Base-by-base conservation (phyloP, 2,888 invertebrate genomes). In the Apamea crenata region DNA sequence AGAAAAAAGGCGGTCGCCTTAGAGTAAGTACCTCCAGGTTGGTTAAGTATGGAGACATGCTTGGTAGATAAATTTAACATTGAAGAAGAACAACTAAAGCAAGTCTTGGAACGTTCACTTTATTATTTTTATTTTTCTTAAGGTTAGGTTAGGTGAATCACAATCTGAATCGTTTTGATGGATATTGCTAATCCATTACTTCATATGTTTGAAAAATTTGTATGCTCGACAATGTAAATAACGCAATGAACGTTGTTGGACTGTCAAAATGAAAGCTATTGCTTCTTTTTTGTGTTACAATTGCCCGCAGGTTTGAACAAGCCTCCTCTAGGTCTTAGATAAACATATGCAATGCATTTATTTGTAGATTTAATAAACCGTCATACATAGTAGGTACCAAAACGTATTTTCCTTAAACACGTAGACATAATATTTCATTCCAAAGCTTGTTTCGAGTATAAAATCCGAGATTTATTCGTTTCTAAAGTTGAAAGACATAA, bases 1-100 rank as follows among this genome's bases (percentile, higher is more conserved):
- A 94, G 93, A 95, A 96, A 96, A 96, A 96, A 96, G 95, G 92
- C 96, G 96, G 96, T 96, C 96, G 96, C 94, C 95, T 96, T 95
- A 92, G 91, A 94, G 92, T 92, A 91, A 91, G 91, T 89, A 91
- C 89, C 91, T 89, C 87, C 84, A 80, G 93, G 74, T 63, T 92
- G 77, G 79, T 68, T 75, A 85, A 94, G 89, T 94, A 90, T 94
- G 94, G 96, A 96, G 88, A 80, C 25, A 59, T 73, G 25, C 50
- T 78, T 74, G 44, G 25, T 47, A 50, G 25, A n/a, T 5, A 14
- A 14, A 36, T 40, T 44, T 74, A 18, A 18, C 7, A 29, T 72
- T 36, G 10, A 74, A 36, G n/a, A 36, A 21, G 3, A 44, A 40
- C 18, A 36, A 25, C 14, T 1, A 66, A 36, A 66, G 7, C 32